Evolutionary conservation across 2,888 invertebrate species (phyloP).

Genomic region (Conus canariensis): DNA sequence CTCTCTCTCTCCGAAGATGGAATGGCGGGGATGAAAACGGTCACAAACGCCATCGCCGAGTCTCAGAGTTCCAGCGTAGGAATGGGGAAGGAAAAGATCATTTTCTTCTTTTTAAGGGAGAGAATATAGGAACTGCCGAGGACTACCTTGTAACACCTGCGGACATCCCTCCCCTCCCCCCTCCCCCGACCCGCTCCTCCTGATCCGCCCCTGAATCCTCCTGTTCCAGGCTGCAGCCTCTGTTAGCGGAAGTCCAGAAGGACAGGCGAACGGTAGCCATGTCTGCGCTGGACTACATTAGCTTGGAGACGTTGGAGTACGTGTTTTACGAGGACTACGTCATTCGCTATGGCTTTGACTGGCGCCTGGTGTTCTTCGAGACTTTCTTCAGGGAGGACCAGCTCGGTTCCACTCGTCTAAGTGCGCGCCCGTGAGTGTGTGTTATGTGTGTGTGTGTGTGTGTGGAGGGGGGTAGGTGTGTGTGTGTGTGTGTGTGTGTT

Average conservation of each 20-base stretch:
- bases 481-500: background rate
- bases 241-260: slow-evolving; percentile 66
- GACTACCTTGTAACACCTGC: too few relatives aligned
- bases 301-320: slow-evolving; percentile 56
- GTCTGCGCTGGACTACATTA: slow-evolving; percentile 70
- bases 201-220: too few relatives aligned
- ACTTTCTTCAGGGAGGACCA: slow-evolving; percentile 69
- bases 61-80: too few relatives aligned
- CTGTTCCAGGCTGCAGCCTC: slow-evolving; percentile 65
- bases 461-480: background rate
- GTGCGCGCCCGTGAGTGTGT: slow-evolving; percentile 48
- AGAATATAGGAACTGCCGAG: too few relatives aligned
- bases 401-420: slow-evolving; percentile 37
- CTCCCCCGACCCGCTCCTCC: too few relatives aligned
- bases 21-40: too few relatives aligned
- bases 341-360: slow-evolving; percentile 70
- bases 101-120: too few relatives aligned
- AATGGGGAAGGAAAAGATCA: too few relatives aligned
- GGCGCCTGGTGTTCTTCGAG: slow-evolving; percentile 70
- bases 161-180: too few relatives aligned
- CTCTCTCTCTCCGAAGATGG: background rate
- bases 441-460: background rate
- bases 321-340: slow-evolving; percentile 59
- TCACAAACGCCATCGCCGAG: too few relatives aligned
- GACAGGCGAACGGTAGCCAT: slow-evolving; percentile 67